A percentile compares a stretch with the other conserved stretches of the same genome.
phyloP scores from a whole-genome alignment of 2,113 vertebrate species.

The Sander lucioperca region DNA sequence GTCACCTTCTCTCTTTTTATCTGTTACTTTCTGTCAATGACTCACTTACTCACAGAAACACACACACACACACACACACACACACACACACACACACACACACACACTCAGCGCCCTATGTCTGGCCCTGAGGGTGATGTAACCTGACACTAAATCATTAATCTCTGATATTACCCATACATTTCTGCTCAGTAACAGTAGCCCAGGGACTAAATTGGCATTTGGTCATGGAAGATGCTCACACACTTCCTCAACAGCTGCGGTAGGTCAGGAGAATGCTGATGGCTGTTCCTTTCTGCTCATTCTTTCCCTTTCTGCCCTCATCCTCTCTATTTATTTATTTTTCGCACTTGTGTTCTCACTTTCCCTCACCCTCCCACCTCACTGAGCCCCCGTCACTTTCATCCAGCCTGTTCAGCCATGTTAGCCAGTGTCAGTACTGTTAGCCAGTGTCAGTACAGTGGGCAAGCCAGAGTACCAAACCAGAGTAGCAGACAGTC shows the following conservation, averaged over 20 bases:
- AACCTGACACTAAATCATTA: slow-evolving; percentile 77
- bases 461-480: slow-evolving; percentile 38
- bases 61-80: not conserved
- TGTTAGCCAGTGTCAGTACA: slow-evolving; percentile 50
- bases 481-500: slow-evolving; percentile 50
- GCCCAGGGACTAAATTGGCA: slow-evolving; percentile 71
- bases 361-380: not conserved
- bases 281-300: slow-evolving; percentile 44
- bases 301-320: slow-evolving; percentile 20
- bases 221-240: slow-evolving; percentile 72
- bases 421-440: slow-evolving; percentile 36
- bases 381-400: slow-evolving; percentile 28
- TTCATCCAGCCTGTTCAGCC: slow-evolving; percentile 53
- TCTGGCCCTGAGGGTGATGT: slow-evolving; percentile 65
- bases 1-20: slow-evolving; percentile 13
- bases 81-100: not conserved
- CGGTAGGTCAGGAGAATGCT: slow-evolving; percentile 57
- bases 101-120: slow-evolving; percentile 10
- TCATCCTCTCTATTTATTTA: slow-evolving; percentile 17
- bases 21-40: slow-evolving; percentile 29
- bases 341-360: slow-evolving; percentile 23
- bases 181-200: slow-evolving; percentile 72
- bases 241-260: slow-evolving; percentile 52
- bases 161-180: slow-evolving; percentile 77
- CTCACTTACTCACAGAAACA: slow-evolving; percentile 26